These are phyloP conservation scores for Falco concolor DNA, from an alignment of 2,797 vertebrate genomes.

Conservation along the genomic window DNA sequence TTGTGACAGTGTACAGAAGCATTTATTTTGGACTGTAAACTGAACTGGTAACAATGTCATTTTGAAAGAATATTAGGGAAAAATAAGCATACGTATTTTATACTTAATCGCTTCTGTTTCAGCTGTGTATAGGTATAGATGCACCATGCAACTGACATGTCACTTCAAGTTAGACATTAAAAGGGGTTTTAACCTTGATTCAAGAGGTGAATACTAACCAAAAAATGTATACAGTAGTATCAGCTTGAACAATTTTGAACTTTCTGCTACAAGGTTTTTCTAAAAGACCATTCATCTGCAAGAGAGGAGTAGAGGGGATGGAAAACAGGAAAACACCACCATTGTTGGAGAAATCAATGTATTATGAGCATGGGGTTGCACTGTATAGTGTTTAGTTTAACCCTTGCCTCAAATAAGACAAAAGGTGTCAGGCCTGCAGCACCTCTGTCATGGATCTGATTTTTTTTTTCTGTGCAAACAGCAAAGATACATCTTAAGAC, in stretches of 20 bases:
- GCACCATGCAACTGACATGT: background rate
- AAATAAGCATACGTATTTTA: background rate
- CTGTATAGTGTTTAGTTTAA: background rate
- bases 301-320: background rate
- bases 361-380: background rate
- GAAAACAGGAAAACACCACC: background rate
- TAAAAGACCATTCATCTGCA: background rate
- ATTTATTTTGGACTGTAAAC: background rate
- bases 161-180: background rate
- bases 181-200: background rate
- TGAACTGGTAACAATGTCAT: background rate
- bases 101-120: background rate
- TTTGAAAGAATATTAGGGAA: background rate
- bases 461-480: background rate
- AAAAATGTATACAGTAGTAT: background rate
- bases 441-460: background rate
- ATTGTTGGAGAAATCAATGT: background rate
- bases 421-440: background rate
- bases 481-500: background rate
- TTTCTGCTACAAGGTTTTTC: background rate
- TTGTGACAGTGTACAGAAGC: background rate
- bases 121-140: background rate
- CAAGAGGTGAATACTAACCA: background rate
- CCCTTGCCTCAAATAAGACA: background rate
- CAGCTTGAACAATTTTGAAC: background rate